Percentiles rank a stretch among this genome's conserved stretches.
Conservation (phyloP, 2,797 vertebrate species). For the Neosalanx taihuensis region DNA sequence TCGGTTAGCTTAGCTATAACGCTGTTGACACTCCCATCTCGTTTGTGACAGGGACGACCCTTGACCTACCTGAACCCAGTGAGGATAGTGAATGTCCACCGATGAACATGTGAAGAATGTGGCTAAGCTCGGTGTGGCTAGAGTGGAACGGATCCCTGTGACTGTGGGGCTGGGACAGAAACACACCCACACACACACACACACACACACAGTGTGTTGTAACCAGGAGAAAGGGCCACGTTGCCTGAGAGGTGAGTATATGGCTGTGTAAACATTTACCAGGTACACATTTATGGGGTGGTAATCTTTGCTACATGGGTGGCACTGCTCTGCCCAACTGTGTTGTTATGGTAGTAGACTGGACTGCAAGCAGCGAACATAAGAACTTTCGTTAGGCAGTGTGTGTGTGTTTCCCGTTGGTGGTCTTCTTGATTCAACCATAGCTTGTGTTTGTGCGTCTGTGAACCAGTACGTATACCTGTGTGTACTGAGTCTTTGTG, state of each 20-base stretch:
- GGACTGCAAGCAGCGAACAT: slow-evolving; percentile 11
- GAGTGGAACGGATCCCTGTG: slow-evolving; percentile 45
- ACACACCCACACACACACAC: background rate
- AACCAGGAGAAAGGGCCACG: slow-evolving; percentile 35
- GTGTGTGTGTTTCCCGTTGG: background rate
- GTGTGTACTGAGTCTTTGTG: background rate
- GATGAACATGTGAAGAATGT: slow-evolving; percentile 49
- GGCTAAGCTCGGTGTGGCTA: slow-evolving; percentile 38
- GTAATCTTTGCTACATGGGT: slow-evolving; percentile 32
- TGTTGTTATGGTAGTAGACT: background rate
- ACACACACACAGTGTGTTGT: slow-evolving; percentile 11
- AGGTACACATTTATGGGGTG: slow-evolving; percentile 48
- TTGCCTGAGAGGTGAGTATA: slow-evolving; percentile 49
- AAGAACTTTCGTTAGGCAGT: background rate
- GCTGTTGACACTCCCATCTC: slow-evolving; percentile 1
- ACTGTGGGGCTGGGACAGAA: slow-evolving; percentile 29
- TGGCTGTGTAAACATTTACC: slow-evolving; percentile 70
- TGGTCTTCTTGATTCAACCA: background rate
- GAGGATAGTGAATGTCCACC: slow-evolving; percentile 32
- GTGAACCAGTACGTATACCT: background rate
- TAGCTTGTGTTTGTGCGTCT: background rate
- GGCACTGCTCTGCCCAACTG: slow-evolving; percentile 7
- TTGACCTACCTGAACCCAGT: slow-evolving; percentile 36
- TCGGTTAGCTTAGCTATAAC: slow-evolving; percentile 14
- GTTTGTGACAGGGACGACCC: slow-evolving; percentile 22